A percentile compares a stretch with the other conserved stretches of the same genome.
phyloP scores from a whole-genome alignment of 2,113 vertebrate species.

The Silurus meridionalis region DNA sequence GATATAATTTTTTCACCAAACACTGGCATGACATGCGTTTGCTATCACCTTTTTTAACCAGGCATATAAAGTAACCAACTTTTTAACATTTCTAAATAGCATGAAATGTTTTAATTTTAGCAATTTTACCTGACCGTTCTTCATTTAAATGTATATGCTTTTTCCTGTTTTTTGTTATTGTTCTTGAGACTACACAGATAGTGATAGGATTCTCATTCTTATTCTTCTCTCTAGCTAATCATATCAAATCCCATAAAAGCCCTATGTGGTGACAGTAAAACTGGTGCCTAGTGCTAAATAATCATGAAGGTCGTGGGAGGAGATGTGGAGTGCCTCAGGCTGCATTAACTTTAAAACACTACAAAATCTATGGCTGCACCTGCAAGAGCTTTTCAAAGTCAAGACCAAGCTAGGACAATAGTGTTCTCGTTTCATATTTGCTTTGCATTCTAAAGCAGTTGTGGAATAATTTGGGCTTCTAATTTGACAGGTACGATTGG shows the following conservation, averaged over 20 bases:
- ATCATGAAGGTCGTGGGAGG: neutral
- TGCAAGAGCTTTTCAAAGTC: conserved; percentile 6
- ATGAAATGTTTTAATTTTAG: neutral
- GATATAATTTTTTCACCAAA: neutral
- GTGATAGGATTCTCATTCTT: neutral
- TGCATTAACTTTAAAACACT: neutral
- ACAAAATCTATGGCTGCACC: neutral
- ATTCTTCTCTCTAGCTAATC: neutral
- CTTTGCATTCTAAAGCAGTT: neutral
- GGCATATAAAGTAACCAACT: neutral
- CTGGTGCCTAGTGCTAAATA: neutral
- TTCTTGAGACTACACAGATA: neutral
- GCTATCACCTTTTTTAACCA: neutral
- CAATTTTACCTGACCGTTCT: neutral
- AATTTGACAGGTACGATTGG: conserved; percentile 8
- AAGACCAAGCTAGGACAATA: neutral
- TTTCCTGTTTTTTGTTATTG: neutral
- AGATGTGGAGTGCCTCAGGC: conserved; percentile 3
- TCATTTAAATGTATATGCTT: neutral
- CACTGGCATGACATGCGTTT: neutral
- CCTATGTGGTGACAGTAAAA: neutral
- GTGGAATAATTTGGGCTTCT: conserved; percentile 2
- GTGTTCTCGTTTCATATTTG: neutral
- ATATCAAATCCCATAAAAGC: neutral
- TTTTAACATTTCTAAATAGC: too few relatives aligned